Conservation (phyloP, 2,888 invertebrate species). For the Synanthedon vespiformis region DNA sequence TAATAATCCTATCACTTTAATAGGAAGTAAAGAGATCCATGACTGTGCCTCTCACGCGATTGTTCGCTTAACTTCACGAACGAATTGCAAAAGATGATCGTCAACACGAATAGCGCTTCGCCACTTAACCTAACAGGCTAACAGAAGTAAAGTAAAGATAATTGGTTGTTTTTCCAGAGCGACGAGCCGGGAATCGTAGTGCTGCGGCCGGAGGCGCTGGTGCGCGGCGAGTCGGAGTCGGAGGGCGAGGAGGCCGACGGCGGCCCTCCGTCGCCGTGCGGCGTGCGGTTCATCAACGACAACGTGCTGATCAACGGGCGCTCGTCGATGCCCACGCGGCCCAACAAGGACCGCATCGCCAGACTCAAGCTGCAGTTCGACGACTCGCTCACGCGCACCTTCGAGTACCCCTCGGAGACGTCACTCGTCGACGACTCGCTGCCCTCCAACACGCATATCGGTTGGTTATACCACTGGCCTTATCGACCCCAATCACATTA, state of each 20-base stretch:
- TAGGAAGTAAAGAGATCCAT: no score
- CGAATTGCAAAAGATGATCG: no score
- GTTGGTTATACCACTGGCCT: slow-evolving; percentile 12
- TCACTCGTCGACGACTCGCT: slow-evolving; percentile 78
- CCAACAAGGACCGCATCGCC: slow-evolving; percentile 56
- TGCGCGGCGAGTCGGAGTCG: slow-evolving; percentile 27
- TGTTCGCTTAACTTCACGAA: no score
- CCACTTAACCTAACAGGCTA: no score
- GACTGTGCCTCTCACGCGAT: no score
- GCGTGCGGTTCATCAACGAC: slow-evolving; percentile 87
- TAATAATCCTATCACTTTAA: no score
- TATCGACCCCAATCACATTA: background rate
- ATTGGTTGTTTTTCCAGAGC: slow-evolving; percentile 20
- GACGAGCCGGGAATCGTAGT: slow-evolving; percentile 58
- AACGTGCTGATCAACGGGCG: slow-evolving; percentile 91
- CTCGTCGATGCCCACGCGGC: slow-evolving; percentile 80
- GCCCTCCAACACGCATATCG: slow-evolving; percentile 48
- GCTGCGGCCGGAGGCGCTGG: slow-evolving; percentile 72
- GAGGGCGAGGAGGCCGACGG: slow-evolving; percentile 44
- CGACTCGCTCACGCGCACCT: slow-evolving; percentile 87
- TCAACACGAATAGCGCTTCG: no score
- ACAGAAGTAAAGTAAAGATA: no score
- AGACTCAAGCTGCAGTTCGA: slow-evolving; percentile 91
- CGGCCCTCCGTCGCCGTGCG: slow-evolving; percentile 84
- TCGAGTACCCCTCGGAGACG: slow-evolving; percentile 94